Evolutionary conservation across 2,888 invertebrate species (phyloP).

Genomic region (Orthosia gracilis): DNA sequence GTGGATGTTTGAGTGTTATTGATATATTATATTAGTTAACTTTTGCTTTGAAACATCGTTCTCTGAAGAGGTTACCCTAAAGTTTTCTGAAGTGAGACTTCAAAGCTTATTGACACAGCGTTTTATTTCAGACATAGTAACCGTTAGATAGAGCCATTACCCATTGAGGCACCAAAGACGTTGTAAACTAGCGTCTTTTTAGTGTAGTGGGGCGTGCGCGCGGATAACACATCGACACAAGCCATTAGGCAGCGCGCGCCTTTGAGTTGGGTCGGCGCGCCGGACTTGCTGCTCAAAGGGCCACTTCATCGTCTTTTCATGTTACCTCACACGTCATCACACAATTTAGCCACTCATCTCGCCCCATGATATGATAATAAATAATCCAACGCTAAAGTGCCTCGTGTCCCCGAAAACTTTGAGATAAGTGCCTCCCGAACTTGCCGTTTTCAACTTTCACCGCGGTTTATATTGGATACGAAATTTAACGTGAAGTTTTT

Average conservation of each 20-base stretch:
- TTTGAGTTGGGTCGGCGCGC: constrained; percentile 83
- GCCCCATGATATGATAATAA: constrained; percentile 71
- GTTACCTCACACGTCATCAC: constrained; percentile 78
- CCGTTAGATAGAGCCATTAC: constrained; percentile 62
- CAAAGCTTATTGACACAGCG: constrained; percentile 40
- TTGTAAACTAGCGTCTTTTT: constrained; percentile 67
- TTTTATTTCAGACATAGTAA: constrained; percentile 45
- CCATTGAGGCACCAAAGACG: constrained; percentile 63
- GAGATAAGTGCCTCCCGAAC: constrained; percentile 74
- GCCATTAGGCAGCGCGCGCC: constrained; percentile 81
- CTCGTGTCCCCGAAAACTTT: constrained; percentile 74
- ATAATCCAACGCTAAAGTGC: constrained; percentile 75
- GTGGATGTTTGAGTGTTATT: constrained; percentile 51
- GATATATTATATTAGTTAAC: constrained; percentile 47
- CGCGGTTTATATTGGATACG: constrained; percentile 82
- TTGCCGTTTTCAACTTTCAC: constrained; percentile 72
- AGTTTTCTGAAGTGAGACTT: constrained; percentile 34
- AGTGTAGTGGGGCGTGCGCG: constrained; percentile 65
- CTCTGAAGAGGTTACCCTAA: constrained; percentile 38
- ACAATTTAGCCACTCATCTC: constrained; percentile 75
- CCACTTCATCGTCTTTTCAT: constrained; percentile 84
- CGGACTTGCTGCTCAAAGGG: constrained; percentile 77
- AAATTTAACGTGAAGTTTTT: constrained; percentile 79
- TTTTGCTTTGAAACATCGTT: constrained; percentile 46
- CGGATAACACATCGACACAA: constrained; percentile 79